Percentiles rank a stretch among this genome's conserved stretches.
Evolutionary conservation across 2,113 vertebrate genomes (phyloP).

Genomic region (Onychostruthus taczanowskii): DNA sequence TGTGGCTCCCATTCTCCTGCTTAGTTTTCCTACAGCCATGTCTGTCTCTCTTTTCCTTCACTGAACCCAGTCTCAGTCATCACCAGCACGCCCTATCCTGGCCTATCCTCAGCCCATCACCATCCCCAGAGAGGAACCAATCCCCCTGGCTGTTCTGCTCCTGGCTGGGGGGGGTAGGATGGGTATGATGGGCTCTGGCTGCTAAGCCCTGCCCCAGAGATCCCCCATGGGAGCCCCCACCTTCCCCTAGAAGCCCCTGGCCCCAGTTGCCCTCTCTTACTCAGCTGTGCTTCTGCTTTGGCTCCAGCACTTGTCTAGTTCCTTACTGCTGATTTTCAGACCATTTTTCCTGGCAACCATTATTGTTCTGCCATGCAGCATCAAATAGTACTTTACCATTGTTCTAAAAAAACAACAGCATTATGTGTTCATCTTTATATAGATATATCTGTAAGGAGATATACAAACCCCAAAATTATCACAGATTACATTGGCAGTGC

Average conservation of each 20-base stretch:
- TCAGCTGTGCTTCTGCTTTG: neutral
- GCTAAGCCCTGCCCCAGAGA: fast-evolving
- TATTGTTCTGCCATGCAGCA: neutral
- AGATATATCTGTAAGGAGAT: neutral
- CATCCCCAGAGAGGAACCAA: no score
- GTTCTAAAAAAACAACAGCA: neutral
- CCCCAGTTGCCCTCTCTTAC: fast-evolving
- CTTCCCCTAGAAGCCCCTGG: neutral
- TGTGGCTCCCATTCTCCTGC: neutral
- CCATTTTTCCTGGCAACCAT: neutral
- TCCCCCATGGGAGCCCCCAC: fast-evolving
- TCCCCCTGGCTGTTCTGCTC: fast-evolving
- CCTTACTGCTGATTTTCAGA: neutral
- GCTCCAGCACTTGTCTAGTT: neutral
- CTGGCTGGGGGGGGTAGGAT: neutral
- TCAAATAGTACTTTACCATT: neutral
- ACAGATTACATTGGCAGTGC: neutral
- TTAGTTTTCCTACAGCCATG: neutral
- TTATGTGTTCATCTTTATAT: neutral
- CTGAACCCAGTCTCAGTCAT: fast-evolving
- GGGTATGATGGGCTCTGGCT: neutral
- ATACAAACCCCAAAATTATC: neutral
- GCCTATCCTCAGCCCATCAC: neutral
- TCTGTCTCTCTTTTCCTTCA: neutral
- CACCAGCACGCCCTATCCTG: no score